Conservation (phyloP, 2,797 vertebrate species). For the Helicolenus hilgendorfi region DNA sequence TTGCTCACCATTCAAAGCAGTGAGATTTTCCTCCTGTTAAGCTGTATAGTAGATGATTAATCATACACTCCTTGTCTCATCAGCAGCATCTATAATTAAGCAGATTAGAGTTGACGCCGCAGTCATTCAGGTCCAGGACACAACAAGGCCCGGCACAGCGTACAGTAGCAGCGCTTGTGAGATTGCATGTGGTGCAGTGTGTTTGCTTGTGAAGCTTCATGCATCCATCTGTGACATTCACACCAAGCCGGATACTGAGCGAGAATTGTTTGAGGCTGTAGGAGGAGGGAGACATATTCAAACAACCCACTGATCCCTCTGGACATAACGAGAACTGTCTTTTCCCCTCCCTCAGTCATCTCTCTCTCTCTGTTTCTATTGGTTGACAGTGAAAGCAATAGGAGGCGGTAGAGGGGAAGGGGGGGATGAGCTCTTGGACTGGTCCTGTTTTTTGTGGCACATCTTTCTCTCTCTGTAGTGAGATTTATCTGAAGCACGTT, state of each 20-base stretch:
- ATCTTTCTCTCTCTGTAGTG: not conserved
- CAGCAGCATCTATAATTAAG: constrained; percentile 68
- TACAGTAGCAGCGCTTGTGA: not conserved
- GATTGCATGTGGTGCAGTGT: not conserved
- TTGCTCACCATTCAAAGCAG: constrained; percentile 2
- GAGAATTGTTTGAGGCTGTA: constrained; percentile 21
- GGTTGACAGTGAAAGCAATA: constrained; percentile 18
- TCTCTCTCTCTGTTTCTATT: constrained; percentile 1
- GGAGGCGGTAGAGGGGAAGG: not conserved
- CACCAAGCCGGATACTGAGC: constrained; percentile 7
- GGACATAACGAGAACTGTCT: constrained; percentile 31
- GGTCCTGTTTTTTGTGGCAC: constrained; percentile 1
- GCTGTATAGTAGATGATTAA: constrained; percentile 49
- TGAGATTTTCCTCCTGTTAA: constrained; percentile 26
- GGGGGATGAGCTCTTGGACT: not conserved
- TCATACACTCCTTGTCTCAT: constrained; percentile 51
- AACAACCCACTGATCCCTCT: constrained; percentile 36
- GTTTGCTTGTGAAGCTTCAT: constrained; percentile 20
- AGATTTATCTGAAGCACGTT: constrained; percentile 30
- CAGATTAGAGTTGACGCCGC: constrained; percentile 49
- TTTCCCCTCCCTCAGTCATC: not conserved
- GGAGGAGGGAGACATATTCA: constrained; percentile 31
- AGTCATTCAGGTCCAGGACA: constrained; percentile 42
- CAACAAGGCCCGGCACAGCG: constrained; percentile 9
- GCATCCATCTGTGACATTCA: constrained; percentile 34